Percentiles rank a stretch among this genome's conserved stretches.
Evolutionary conservation across 2,797 vertebrate genomes (phyloP).

Genomic region (Malurus leucopterus): DNA sequence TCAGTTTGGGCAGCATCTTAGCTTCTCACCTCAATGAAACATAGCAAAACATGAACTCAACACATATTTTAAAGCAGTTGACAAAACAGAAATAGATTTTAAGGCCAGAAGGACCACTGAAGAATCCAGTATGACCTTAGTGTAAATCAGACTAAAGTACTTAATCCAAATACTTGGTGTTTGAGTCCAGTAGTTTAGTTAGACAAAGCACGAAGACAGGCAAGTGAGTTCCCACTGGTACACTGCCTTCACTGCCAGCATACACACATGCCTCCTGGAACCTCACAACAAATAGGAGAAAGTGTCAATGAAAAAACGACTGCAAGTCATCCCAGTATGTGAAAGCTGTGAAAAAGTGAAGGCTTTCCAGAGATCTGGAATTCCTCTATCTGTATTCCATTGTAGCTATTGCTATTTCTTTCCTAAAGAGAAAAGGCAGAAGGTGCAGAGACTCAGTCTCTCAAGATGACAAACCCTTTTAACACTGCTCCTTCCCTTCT

Average conservation of each 20-base stretch:
- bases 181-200: not conserved
- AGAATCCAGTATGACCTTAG: not conserved
- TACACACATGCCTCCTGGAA: not conserved
- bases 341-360: not conserved
- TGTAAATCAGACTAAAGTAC: not conserved
- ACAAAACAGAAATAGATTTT: not conserved
- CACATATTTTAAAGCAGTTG: not conserved
- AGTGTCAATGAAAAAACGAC: not conserved
- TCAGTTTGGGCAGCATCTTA: not conserved
- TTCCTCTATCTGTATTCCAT: not conserved
- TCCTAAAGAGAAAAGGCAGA: not conserved
- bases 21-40: not conserved
- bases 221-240: not conserved
- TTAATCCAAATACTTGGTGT: not conserved
- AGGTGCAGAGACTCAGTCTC: not conserved
- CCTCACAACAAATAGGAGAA: not conserved
- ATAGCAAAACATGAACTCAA: not conserved
- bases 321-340: not conserved
- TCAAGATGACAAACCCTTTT: not conserved
- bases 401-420: not conserved
- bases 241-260: not conserved
- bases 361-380: not conserved
- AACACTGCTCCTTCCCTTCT: not conserved
- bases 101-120: not conserved
- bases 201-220: not conserved